phyloP scores from a whole-genome alignment of 2,113 vertebrate genomes.

The Chiloscyllium plagiosum region DNA sequence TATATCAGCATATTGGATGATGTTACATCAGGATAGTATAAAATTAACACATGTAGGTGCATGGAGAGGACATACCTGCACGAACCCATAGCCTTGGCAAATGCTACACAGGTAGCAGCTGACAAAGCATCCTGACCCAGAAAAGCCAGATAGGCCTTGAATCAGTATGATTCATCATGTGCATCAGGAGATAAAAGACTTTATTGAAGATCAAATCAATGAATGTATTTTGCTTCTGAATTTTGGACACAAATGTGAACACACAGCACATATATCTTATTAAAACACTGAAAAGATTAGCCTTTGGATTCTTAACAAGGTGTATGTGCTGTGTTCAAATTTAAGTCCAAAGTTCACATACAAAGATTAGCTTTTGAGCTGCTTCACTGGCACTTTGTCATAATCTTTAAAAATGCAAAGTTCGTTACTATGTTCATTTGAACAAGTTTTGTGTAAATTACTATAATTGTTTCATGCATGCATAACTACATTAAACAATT shows the following conservation, averaged over 20 bases:
- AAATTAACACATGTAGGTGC: too few species aligned
- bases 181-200: neutral
- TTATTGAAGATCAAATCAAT: neutral
- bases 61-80: too few species aligned
- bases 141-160: neutral
- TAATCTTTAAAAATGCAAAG: neutral
- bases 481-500: neutral
- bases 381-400: neutral
- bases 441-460: neutral
- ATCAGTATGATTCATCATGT: too few species aligned
- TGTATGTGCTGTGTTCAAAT: too few species aligned
- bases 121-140: neutral
- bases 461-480: neutral
- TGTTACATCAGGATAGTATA: too few species aligned
- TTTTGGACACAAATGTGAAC: neutral
- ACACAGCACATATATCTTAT: neutral
- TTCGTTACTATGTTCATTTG: neutral
- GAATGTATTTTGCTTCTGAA: neutral
- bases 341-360: too few species aligned
- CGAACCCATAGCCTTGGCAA: neutral
- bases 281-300: neutral
- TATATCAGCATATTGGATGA: too few species aligned
- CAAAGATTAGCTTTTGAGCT: neutral
- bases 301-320: neutral
- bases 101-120: neutral